Evolutionary conservation across 2,113 vertebrate genomes (phyloP).

Genomic region (Melanocharis versteri): DNA sequence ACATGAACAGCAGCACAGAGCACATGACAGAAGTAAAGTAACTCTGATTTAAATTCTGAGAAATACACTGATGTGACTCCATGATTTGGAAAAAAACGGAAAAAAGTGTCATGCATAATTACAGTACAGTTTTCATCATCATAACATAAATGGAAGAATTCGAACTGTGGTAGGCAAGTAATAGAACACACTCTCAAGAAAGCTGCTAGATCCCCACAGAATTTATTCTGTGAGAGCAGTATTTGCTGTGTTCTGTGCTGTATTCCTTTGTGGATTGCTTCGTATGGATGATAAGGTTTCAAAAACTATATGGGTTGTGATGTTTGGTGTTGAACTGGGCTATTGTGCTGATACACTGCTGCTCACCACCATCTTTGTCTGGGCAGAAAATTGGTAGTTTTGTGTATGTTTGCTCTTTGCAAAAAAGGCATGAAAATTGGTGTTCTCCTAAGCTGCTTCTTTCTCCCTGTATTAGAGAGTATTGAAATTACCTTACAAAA

Average conservation of each 20-base stretch:
- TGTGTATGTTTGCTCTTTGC: neutral
- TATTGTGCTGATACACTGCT: neutral
- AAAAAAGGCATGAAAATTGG: neutral
- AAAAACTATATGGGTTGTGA: neutral
- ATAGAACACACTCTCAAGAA: neutral
- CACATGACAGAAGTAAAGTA: neutral
- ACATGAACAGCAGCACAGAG: neutral
- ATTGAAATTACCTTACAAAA: neutral
- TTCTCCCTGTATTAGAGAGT: neutral
- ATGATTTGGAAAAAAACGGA: neutral
- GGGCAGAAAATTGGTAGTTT: neutral
- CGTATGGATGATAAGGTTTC: neutral
- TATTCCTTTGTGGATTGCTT: neutral
- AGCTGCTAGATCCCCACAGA: neutral
- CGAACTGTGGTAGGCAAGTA: neutral
- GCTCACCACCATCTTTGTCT: neutral
- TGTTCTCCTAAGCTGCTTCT: neutral
- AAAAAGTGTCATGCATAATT: neutral
- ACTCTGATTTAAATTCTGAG: neutral
- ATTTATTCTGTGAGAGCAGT: neutral
- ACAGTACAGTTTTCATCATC: neutral
- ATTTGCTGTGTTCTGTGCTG: neutral
- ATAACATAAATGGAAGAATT: neutral
- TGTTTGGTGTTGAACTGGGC: neutral
- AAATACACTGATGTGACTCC: neutral